Base-by-base conservation (phyloP, 1,140 invertebrate genomes). In the Drosophila rhopaloa region DNA sequence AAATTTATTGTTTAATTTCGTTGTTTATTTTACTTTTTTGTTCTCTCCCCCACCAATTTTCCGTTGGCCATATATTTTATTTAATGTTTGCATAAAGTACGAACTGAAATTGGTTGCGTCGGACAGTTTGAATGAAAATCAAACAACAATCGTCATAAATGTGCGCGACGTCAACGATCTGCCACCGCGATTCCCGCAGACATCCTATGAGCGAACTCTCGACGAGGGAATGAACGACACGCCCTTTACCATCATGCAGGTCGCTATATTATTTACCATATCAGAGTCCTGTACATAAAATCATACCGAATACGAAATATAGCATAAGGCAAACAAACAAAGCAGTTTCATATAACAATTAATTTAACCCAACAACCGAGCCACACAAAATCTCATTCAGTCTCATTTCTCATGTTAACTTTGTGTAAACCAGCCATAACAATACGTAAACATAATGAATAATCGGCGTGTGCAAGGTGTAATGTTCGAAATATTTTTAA, bases 61-160 rank as follows among this genome's bases (percentile, higher is more conserved):
- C 19, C 58, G 50, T 68, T 68, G 65, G 51, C 43, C 65, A 43
- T 71, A 72, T 71, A 72, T 71, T 72, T 72, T 58, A 72, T 72
- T 71, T 72, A 70, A 71, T 70, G 67, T 70, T 70, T 71, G 67
- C 67, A 56, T 43, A 70, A 65, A 97, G 96, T 97, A 97, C 94
- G 96, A 96, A 93, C 94, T 97, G 93, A 96, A 95, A 81, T 94
- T 97, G 94, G 96, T 97, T 81, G 96, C 96, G 47, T 97, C 96
- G 56, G 97, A 97, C 93, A 96, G 96, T 90, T 94, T 96, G 82
- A 96, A 96, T 94, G 96, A 97, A 93, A 97, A 96, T 93, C 94
- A 95, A 65, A 97, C 96, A 66, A 95, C 94, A 54, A 95, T 97
- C 54, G 94, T 96, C 59, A 96, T 97, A 81, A 94, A 95, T 85